These are phyloP conservation scores for Tragopan temminckii DNA, from an alignment of 2,797 vertebrate species.

Conservation along the genomic window DNA sequence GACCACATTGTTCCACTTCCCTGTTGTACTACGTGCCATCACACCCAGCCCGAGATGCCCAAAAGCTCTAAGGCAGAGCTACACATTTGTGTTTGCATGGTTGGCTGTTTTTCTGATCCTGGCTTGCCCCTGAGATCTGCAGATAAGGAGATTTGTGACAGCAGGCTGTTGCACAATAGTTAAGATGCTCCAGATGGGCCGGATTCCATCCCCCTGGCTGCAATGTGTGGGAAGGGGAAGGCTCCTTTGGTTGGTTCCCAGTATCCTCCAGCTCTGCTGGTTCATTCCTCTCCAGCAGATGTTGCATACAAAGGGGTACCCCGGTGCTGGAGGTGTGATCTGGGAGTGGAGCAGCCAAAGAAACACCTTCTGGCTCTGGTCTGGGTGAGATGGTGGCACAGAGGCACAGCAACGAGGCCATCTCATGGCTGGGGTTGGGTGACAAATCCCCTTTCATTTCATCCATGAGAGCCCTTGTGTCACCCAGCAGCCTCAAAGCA, in stretches of 20 bases:
- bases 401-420: rapidly evolving
- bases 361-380: not conserved
- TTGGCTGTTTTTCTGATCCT: not conserved
- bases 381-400: not conserved
- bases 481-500: not conserved
- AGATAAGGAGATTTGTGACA: not conserved
- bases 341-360: not conserved
- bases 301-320: rapidly evolving
- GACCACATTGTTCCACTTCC: rapidly evolving
- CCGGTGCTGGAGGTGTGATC: not conserved
- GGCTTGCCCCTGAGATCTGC: not conserved
- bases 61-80: not conserved
- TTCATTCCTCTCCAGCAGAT: not conserved
- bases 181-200: not conserved
- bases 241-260: not conserved
- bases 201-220: not conserved
- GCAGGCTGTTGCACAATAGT: not conserved
- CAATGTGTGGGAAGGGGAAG: not conserved
- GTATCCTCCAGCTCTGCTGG: not conserved
- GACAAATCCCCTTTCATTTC: not conserved
- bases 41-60: not conserved
- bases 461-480: not conserved
- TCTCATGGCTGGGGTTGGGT: not conserved
- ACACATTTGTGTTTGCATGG: not conserved
- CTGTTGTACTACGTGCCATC: rapidly evolving